Conservation (phyloP, 1,140 invertebrate genomes). For the Eurosta solidaginis region DNA sequence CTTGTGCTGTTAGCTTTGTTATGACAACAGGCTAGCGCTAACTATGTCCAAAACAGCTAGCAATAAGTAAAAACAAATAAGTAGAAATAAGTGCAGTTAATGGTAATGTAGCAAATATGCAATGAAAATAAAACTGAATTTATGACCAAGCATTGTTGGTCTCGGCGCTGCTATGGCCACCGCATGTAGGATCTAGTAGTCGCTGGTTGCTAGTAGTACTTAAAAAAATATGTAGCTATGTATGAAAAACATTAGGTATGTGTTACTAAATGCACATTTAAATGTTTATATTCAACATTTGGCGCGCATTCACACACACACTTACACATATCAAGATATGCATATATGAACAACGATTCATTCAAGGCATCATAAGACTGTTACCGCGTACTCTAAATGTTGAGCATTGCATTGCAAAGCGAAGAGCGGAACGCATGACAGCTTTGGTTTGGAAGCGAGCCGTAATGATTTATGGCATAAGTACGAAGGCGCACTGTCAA, state of each 20-base stretch:
- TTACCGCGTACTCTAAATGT: background rate
- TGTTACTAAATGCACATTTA: constrained; percentile 59
- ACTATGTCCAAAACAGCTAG: background rate
- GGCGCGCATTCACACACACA: background rate
- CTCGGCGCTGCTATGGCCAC: background rate
- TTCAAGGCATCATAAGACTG: background rate
- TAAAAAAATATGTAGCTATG: no score
- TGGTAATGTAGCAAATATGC: background rate
- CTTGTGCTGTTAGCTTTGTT: background rate
- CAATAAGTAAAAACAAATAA: constrained; percentile 7
- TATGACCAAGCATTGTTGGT: background rate
- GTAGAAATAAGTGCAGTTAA: background rate
- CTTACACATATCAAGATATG: background rate
- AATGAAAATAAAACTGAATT: constrained; percentile 12
- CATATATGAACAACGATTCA: background rate
- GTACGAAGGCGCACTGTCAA: constrained; percentile 48
- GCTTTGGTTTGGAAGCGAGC: constrained; percentile 34
- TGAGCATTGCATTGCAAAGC: constrained; percentile 17
- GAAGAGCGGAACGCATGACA: background rate
- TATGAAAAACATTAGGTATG: constrained; percentile 51
- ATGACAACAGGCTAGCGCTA: background rate
- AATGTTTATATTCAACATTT: constrained; percentile 43
- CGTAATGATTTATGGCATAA: constrained; percentile 58
- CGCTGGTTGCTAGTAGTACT: background rate
- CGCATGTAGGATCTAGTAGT: background rate